Evolutionary conservation across 2,888 invertebrate genomes (phyloP).

Genomic region (Exocentrus adspersus): DNA sequence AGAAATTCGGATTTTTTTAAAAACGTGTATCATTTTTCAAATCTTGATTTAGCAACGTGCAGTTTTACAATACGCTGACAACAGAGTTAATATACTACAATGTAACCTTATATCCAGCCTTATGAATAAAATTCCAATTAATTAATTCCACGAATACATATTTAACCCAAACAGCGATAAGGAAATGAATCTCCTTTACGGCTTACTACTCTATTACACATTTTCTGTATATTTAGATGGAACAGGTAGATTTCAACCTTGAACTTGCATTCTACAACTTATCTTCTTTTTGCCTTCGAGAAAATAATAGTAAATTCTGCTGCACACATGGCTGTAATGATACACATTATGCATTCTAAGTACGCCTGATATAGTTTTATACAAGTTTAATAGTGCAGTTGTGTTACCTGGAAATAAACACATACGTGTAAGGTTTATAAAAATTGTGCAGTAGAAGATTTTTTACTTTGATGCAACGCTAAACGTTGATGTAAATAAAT

Average conservation of each 20-base stretch:
- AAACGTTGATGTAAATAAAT: too few relatives aligned
- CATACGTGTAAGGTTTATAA: too few relatives aligned
- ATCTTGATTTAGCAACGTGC: too few relatives aligned
- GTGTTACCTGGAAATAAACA: too few relatives aligned
- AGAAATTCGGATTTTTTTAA: too few relatives aligned
- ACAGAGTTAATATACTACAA: neutral
- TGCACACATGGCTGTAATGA: conserved; percentile 1
- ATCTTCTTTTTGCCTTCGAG: conserved; percentile 2
- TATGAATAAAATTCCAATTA: neutral
- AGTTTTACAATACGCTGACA: too few relatives aligned
- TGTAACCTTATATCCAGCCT: neutral
- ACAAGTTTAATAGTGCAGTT: neutral
- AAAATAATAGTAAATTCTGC: conserved; percentile 11
- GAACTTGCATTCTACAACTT: conserved; percentile 13
- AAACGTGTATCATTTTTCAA: too few relatives aligned
- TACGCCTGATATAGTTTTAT: too few relatives aligned
- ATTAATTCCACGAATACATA: neutral
- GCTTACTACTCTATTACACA: conserved; percentile 4
- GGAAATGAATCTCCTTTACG: conserved; percentile 13
- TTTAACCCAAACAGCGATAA: neutral
- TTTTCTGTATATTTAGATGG: conserved; percentile 1
- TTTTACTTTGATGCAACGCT: too few relatives aligned
- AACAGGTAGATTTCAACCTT: conserved; percentile 17
- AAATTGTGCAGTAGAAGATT: too few relatives aligned
- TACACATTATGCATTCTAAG: neutral